These are phyloP conservation scores for Dermochelys coriacea DNA, from an alignment of 2,797 vertebrate species.

Conservation along the genomic window DNA sequence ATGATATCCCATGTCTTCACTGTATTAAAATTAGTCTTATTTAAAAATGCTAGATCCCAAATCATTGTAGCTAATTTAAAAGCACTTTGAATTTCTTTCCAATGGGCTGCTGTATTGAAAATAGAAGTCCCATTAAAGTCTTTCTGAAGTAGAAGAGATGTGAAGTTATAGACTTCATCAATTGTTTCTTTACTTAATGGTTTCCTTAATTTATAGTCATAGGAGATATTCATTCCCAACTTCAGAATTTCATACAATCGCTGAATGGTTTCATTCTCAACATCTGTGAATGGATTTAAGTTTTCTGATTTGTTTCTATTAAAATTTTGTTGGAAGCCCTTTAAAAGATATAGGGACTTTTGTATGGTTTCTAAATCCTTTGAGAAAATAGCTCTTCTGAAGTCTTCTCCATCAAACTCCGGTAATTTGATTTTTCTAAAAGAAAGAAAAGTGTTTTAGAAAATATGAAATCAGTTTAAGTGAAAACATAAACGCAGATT, in stretches of 20 bases:
- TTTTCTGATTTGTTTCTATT: slow-evolving; percentile 72
- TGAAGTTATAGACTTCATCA: slow-evolving; percentile 70
- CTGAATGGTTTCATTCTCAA: slow-evolving; percentile 70
- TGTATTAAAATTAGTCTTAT: slow-evolving; percentile 45
- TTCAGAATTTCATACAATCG: slow-evolving; percentile 66
- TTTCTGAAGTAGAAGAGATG: slow-evolving; percentile 56
- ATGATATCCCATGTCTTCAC: slow-evolving; percentile 28
- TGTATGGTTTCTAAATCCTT: slow-evolving; percentile 65
- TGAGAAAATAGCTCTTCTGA: slow-evolving; percentile 66
- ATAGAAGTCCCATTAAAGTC: slow-evolving; percentile 58
- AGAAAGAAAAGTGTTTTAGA: slow-evolving; percentile 54
- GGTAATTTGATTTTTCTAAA: slow-evolving; percentile 68
- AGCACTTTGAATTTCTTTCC: slow-evolving; percentile 63
- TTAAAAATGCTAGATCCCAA: slow-evolving; percentile 57
- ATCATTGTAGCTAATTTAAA: slow-evolving; percentile 65
- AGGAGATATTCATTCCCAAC: slow-evolving; percentile 60
- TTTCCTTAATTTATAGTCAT: slow-evolving; percentile 67
- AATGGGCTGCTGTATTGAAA: slow-evolving; percentile 36
- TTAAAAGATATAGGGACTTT: slow-evolving; percentile 58
- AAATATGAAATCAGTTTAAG: slow-evolving; percentile 69
- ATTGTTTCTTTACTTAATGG: slow-evolving; percentile 71
- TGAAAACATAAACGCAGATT: slow-evolving; percentile 53
- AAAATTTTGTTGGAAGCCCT: slow-evolving; percentile 65
- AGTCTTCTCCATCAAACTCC: slow-evolving; percentile 57
- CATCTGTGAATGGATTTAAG: slow-evolving; percentile 64